phyloP scores from a whole-genome alignment of 2,797 vertebrate species.

The Sarcoramphus papa region DNA sequence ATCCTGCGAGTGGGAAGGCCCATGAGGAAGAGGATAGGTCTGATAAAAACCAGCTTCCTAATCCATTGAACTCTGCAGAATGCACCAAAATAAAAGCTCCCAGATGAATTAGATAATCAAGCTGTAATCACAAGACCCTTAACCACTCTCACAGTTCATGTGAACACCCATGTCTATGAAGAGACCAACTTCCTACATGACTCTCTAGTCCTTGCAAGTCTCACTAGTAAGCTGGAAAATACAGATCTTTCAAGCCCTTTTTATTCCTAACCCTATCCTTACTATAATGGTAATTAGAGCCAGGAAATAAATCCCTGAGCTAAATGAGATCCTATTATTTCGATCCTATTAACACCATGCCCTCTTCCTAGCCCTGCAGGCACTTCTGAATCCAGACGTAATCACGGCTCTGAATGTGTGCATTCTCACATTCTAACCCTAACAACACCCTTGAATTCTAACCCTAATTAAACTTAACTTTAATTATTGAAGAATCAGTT shows the following conservation, averaged over 20 bases:
- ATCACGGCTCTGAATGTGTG: background rate
- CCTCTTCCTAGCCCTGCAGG: slow-evolving; percentile 34
- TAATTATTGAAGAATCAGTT: slow-evolving; percentile 34
- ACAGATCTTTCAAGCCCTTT: background rate
- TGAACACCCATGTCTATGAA: background rate
- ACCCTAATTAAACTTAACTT: slow-evolving; percentile 46
- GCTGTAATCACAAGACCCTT: background rate
- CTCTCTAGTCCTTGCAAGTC: background rate
- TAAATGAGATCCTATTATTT: slow-evolving; percentile 59
- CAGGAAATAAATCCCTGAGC: slow-evolving; percentile 33
- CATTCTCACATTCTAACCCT: slow-evolving; percentile 34
- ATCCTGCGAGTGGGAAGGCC: background rate
- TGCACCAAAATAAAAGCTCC: background rate
- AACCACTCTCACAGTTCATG: background rate
- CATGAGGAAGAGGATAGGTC: background rate
- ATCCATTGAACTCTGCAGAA: background rate
- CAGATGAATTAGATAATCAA: background rate
- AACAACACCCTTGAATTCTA: slow-evolving; percentile 21
- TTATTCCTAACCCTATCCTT: background rate
- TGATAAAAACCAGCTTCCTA: background rate
- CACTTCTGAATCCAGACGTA: slow-evolving; percentile 40
- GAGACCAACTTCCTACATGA: background rate
- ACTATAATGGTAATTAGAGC: slow-evolving; percentile 34
- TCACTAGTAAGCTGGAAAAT: background rate
- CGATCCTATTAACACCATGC: slow-evolving; percentile 34